Base-by-base conservation (phyloP, 35 echinoderm and acorn worm species). In the Ophiothrix spiculata region DNA sequence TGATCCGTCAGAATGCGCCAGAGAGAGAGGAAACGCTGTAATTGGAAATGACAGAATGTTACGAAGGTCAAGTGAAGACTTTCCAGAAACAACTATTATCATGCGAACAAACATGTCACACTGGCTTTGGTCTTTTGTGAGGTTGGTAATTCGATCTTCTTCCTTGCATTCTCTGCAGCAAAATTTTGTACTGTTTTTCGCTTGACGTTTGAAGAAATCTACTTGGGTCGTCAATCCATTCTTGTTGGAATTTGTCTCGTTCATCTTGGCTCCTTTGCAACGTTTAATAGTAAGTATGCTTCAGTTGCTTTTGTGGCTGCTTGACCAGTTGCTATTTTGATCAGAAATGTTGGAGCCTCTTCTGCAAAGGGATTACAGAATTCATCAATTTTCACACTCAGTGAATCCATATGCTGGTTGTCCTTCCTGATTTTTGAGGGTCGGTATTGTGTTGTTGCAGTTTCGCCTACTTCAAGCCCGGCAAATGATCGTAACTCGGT, bases 1-100 rank as follows among this genome's bases (percentile, higher is more conserved):
- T 40, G 75, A 38, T 40, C 91, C 91, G 84, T 93, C 85, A 84
- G 79, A 83, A 73, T 94, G 92, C 25, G 92, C 87, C 29, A 94
- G 78, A 75, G 82, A 80, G n/a, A 94, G 77, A 17, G 92, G 87
- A 19, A 10, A 90, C 16, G 54, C 77, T 60, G 87, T 94, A 36
- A 94, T 90, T 63, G 88, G 88, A 81, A 87, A 81, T 0, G 92
- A 90, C 0, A 94, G 29, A 38, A 90, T 75, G 31, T 82, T 39
- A 0, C 63, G 60, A 37, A 94, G 84, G 64, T 94, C 88, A 77
- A 94, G 87, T 39, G 87, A 17, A 80, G 89, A 75, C 19, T 93
- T 93, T 82, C 89, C 36, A 75, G 91, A 38, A 75, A 93, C 40
- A 64, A 89, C 46, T 33, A 90, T 35, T 3, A 93, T 74, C 81